Percentiles rank a stretch among this genome's conserved stretches.
Evolutionary conservation across 64 coral and sea anemone species (phyloP).

Genomic region (Montipora sp.): DNA sequence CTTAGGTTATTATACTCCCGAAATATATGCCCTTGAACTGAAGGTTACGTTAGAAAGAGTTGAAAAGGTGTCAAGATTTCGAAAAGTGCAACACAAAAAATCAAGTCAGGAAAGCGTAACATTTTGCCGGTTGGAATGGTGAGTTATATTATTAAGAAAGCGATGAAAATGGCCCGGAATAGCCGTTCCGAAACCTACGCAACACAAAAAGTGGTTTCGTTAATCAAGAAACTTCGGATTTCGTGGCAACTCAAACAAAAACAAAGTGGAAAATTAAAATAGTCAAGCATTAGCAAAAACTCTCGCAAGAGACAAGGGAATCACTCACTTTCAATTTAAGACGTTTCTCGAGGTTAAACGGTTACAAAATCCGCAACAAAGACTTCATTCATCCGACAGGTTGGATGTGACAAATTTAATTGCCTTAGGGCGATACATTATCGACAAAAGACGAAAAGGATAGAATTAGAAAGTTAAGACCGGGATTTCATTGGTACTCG

Average conservation of each 20-base stretch:
- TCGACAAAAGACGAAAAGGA: background rate
- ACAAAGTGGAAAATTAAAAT: background rate
- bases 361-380: background rate
- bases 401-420: background rate
- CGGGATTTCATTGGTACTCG: background rate
- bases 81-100: background rate
- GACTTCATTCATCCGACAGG: background rate
- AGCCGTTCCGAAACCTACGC: background rate
- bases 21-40: background rate
- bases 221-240: background rate
- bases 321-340: background rate
- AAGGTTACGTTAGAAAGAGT: background rate
- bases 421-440: background rate
- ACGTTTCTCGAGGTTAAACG: background rate
- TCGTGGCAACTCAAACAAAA: constrained; percentile 38
- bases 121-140: background rate
- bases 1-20: background rate
- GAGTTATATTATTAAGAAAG: background rate
- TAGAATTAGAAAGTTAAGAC: background rate
- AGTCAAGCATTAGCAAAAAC: background rate
- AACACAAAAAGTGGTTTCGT: constrained; percentile 16
- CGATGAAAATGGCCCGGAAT: background rate
- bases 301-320: background rate
- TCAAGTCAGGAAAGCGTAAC: background rate
- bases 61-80: background rate